Base-by-base conservation (phyloP, 2,888 invertebrate species). In the Norana najaformis region DNA sequence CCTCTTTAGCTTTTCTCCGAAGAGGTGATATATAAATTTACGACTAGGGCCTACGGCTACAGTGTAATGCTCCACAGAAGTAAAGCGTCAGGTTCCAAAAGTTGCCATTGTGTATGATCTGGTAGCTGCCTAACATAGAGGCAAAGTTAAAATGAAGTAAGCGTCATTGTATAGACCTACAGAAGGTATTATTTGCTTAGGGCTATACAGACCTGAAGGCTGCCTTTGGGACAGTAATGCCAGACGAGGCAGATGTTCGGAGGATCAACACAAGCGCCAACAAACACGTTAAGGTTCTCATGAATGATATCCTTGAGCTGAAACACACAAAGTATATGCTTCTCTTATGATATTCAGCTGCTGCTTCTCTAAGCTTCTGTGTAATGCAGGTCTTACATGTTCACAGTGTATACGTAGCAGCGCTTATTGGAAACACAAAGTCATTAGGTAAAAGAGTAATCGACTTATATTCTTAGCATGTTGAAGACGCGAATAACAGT, bases 281-380 rank as follows among this genome's bases (percentile, higher is more conserved):
- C 96, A 93, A 98, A 97, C 0, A 97, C 96, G 14, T 97, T 97
- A 47, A 98, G 95, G 93, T 98, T 98, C 94, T 97, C 97, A 93
- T 98, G 97, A 0, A 97, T 96, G 4, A 97, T 96, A 94, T 97
- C 96, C 91, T 97, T 95, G 96, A 98, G 97, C 98, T 98, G 91
- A 41, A 91, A 91, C n/a, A 11, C 23, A 83, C 6, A 38, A 35
- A 88, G 18, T 6, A 47, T 38, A 34, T 69, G 30, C 30, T 11
- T 69, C 30, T 2, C 23, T 30, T n/a, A 30, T n/a, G 30, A 11
- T n/a, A n/a, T 69, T 69, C 69, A 69, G 0, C 30, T 69, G 69
- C 30, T n/a, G n/a, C n/a, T n/a, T n/a, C n/a, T n/a, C n/a, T 38
- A 37, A 88, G 30, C 36, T 6, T 30, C 35, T 35, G 35, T 16